Conservation (phyloP, 2,888 invertebrate species). For the Diarsia mendica region DNA sequence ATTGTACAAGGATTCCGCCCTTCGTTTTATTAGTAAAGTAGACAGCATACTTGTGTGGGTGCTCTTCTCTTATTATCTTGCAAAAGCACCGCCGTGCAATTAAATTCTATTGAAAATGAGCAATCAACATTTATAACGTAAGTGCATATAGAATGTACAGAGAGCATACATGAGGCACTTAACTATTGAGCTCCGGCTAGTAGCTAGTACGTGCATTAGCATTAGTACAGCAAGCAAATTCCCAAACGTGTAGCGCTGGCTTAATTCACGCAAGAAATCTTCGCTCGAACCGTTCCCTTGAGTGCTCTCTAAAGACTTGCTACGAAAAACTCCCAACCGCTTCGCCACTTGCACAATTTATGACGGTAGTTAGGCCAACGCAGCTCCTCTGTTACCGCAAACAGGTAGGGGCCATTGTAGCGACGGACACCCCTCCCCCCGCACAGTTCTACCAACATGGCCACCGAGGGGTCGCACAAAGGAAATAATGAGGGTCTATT, state of each 20-base stretch:
- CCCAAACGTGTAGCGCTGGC: constrained; percentile 72
- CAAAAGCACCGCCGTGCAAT: constrained; percentile 32
- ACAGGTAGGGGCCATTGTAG: constrained; percentile 74
- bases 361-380: constrained; percentile 81
- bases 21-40: constrained; percentile 25
- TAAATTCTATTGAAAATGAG: constrained; percentile 45
- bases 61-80: constrained; percentile 11
- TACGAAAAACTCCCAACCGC: constrained; percentile 78
- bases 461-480: constrained; percentile 64
- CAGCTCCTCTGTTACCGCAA: constrained; percentile 74
- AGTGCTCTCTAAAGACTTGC: constrained; percentile 80
- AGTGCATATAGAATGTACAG: constrained; percentile 43
- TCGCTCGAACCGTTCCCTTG: constrained; percentile 76
- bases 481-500: constrained; percentile 69
- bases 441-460: constrained; percentile 53
- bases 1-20: constrained; percentile 29
- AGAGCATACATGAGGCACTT: constrained; percentile 63
- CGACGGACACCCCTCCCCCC: constrained; percentile 59
- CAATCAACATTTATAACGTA: constrained; percentile 52
- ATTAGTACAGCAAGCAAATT: constrained; percentile 72
- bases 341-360: constrained; percentile 83
- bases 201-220: constrained; percentile 68
- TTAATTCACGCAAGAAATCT: constrained; percentile 83
- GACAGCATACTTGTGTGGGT: background rate
- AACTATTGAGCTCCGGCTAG: constrained; percentile 62